Base-by-base conservation (phyloP, 2,888 invertebrate genomes). In the Synanthedon andrenaeformis region DNA sequence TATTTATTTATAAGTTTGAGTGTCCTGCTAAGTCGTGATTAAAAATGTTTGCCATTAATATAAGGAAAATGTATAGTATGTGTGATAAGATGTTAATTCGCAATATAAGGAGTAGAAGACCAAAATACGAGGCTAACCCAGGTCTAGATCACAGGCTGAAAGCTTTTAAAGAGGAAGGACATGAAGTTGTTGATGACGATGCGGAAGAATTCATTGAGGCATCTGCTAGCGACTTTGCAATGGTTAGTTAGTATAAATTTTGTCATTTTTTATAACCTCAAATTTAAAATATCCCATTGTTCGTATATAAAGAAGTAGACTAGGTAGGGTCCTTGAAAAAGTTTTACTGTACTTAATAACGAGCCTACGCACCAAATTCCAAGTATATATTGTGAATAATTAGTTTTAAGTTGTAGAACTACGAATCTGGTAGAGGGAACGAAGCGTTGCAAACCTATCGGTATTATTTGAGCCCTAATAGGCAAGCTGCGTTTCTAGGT, bases 201-300 rank as follows among this genome's bases (percentile, higher is more conserved):
- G 70, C 72, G 11, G 81, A 84, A 59, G 81, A 87, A 54, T 76
- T 79, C 53, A 61, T 88, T 3, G 86, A 84, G 56, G 66, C 75
- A 57, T 83, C 82, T 5, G 82, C 81, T 42, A 79, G 81, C 52
- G 80, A 85, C 58, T 84, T 89, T 58, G 72, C 70, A 54, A 74
- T 79, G 50, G 79, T 86, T 59, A 66, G 79, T 86, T 59, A 66
- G 68, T 35, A 35, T 35, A 35, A 8, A 35, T 35, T 35, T 10
- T 12, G 35, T 42, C 10, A 10, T 51, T 45, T 53, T 49, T 49
- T 41, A 49, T 17, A 19, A 10, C 35, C 12, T 45, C 14, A 48
- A 35, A 35, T 35, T 35, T 8, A 19, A 8, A 2, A 8, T 35
- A 35, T 35, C 2, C 8, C 35, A 8, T 35, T 35, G 13, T 35